phyloP scores from a whole-genome alignment of 2,888 invertebrate species.

The Eucera pruinosa region DNA sequence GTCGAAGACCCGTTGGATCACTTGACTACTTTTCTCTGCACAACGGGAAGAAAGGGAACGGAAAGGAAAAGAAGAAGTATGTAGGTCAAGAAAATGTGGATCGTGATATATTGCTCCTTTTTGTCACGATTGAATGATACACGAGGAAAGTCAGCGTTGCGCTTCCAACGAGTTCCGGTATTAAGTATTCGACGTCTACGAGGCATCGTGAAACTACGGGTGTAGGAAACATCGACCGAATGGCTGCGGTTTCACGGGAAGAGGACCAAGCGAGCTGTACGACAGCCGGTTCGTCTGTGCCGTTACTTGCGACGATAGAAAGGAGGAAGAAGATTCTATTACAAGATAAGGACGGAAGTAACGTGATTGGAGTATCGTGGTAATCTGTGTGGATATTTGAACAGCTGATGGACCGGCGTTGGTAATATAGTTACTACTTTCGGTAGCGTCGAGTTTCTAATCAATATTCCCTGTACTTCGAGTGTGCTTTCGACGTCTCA shows the following conservation, averaged over 20 bases:
- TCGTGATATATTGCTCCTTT: neutral
- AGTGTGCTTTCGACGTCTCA: constrained; percentile 70
- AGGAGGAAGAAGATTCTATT: neutral
- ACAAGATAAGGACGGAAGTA: neutral
- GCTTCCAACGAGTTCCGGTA: neutral
- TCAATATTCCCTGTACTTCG: constrained; percentile 65
- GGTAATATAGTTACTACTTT: constrained; percentile 67
- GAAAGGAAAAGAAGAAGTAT: neutral
- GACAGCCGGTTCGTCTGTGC: neutral
- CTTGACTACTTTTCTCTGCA: neutral
- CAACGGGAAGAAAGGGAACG: neutral
- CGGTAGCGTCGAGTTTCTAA: constrained; percentile 60
- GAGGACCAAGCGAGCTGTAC: constrained; percentile 18
- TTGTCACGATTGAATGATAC: neutral
- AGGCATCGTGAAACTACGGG: neutral
- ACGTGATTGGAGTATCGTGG: constrained; percentile 13
- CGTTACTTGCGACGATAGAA: neutral
- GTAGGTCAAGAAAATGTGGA: neutral
- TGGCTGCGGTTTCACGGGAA: neutral
- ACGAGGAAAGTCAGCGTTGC: neutral
- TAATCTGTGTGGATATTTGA: constrained; percentile 23
- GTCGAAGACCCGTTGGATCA: neutral
- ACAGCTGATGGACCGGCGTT: constrained; percentile 50
- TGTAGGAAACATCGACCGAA: neutral
- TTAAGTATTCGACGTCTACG: neutral